A percentile compares a stretch with the other conserved stretches of the same genome.
phyloP scores from a whole-genome alignment of 2,888 invertebrate genomes.

The Andrena hattorfiana region DNA sequence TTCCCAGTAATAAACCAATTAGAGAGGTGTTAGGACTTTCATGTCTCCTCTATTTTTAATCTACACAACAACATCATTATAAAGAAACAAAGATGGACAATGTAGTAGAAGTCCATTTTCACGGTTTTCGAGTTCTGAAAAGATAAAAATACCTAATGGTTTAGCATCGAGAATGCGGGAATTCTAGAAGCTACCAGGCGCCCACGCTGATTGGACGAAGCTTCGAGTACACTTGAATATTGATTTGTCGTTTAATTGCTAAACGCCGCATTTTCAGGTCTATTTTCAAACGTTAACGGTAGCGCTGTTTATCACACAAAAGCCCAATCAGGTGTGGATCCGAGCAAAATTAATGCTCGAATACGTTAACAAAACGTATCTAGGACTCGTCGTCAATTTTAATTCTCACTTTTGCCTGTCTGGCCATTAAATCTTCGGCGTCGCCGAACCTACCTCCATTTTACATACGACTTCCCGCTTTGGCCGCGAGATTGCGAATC shows the following conservation, averaged over 20 bases:
- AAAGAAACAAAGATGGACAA: no score
- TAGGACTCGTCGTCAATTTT: not conserved
- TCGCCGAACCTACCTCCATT: not conserved
- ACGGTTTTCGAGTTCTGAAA: no score
- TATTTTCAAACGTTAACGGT: not conserved
- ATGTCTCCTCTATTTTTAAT: no score
- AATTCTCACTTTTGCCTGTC: slow-evolving; percentile 13
- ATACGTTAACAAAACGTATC: not conserved
- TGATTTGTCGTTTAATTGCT: not conserved
- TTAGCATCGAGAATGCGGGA: no score
- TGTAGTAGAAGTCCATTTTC: no score
- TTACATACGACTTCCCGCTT: not conserved
- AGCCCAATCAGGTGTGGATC: slow-evolving; percentile 12
- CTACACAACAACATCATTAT: no score
- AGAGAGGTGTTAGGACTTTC: no score
- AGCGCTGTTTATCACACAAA: not conserved
- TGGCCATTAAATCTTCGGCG: slow-evolving; percentile 24
- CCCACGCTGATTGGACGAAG: no score
- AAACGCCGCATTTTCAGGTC: not conserved
- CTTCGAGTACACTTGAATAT: not conserved
- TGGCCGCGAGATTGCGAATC: slow-evolving; percentile 41
- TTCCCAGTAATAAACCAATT: no score
- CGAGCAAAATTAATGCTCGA: slow-evolving; percentile 26
- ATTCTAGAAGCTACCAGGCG: no score
- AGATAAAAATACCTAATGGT: no score